A percentile compares a stretch with the other conserved stretches of the same genome.
phyloP scores from a whole-genome alignment of 2,797 vertebrate genomes.

The Pyrocephalus nanus region DNA sequence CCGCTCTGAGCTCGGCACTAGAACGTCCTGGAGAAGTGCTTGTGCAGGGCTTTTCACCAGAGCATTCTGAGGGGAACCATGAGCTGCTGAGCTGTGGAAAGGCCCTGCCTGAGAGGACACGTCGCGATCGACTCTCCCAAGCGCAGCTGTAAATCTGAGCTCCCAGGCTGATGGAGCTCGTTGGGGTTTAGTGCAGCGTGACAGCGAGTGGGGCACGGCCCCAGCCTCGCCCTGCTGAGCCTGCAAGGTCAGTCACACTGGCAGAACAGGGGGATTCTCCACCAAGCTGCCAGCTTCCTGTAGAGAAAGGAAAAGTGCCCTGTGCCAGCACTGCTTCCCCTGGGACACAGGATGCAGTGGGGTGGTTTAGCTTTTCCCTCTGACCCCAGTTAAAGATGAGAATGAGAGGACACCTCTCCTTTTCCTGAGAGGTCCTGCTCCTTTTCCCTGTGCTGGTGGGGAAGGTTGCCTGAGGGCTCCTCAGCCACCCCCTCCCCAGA shows the following conservation, averaged over 20 bases:
- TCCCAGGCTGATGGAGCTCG: background rate
- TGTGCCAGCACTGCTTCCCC: background rate
- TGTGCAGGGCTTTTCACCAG: background rate
- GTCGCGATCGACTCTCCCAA: background rate
- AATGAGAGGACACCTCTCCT: background rate
- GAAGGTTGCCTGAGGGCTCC: background rate
- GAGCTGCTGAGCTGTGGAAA: conserved; percentile 26
- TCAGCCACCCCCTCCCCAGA: background rate
- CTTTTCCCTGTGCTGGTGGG: background rate
- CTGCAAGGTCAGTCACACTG: background rate
- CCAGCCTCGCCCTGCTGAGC: background rate
- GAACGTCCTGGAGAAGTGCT: background rate
- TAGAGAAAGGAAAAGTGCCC: background rate
- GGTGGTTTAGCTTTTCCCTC: background rate
- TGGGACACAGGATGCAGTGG: background rate
- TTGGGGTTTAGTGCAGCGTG: background rate
- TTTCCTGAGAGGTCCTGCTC: background rate
- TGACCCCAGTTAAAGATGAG: background rate
- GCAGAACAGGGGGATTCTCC: background rate
- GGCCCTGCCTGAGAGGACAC: background rate
- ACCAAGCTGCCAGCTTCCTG: background rate
- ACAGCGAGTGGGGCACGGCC: background rate
- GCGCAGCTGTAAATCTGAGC: background rate
- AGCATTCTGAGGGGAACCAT: background rate
- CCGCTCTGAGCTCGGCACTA: background rate